Evolutionary conservation across 2,113 vertebrate genomes (phyloP).

Genomic region (Sapajus apella): DNA sequence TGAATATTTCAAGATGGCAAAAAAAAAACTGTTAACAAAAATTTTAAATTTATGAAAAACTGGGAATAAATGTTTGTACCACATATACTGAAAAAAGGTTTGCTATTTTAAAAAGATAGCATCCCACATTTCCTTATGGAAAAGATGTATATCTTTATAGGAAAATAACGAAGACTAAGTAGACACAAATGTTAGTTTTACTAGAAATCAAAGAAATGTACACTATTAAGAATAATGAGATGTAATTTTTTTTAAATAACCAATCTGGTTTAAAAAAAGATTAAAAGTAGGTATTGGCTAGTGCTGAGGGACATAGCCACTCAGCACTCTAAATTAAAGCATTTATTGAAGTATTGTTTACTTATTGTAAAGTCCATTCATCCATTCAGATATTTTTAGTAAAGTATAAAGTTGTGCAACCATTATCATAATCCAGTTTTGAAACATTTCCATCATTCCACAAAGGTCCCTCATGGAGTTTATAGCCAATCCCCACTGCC

Average conservation of each 20-base stretch:
- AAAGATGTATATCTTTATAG: neutral
- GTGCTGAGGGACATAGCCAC: neutral
- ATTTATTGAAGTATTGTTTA: neutral
- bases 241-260: neutral
- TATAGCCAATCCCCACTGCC: neutral
- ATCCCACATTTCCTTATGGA: neutral
- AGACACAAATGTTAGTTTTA: neutral
- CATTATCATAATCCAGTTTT: neutral
- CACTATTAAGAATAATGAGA: slow-evolving; percentile 17
- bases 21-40: neutral
- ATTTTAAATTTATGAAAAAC: neutral
- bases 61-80: slow-evolving; percentile 23
- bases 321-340: neutral
- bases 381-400: neutral
- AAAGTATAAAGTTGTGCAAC: neutral
- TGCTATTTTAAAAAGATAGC: neutral
- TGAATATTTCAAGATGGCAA: neutral
- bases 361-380: neutral
- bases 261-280: neutral
- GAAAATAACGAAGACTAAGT: slow-evolving; percentile 12
- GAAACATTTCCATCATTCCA: neutral
- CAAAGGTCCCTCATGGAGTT: neutral
- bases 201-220: slow-evolving; percentile 2
- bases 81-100: neutral
- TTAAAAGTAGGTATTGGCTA: neutral